Conservation (phyloP, 37 sponge, comb jelly and placozoan genomes). For the Spongia lamella region DNA sequence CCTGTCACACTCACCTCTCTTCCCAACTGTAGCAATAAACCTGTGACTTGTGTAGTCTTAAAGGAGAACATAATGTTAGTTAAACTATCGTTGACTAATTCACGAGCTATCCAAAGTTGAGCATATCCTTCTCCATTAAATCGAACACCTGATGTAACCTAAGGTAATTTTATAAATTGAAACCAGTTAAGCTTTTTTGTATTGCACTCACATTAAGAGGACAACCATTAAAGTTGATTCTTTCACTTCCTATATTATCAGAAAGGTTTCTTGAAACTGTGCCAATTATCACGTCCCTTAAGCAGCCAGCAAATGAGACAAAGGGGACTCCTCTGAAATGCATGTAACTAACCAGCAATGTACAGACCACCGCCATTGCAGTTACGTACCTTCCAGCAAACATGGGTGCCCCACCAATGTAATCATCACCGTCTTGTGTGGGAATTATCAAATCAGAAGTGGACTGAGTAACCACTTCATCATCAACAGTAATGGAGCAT, state of each 20-base stretch:
- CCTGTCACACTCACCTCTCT: not conserved
- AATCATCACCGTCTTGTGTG: not conserved
- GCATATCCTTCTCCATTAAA: conserved; percentile 63
- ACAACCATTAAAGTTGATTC: conserved; percentile 31
- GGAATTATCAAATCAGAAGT: not conserved
- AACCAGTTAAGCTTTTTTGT: no score
- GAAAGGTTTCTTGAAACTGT: not conserved
- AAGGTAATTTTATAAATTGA: not conserved
- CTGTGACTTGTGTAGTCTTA: conserved; percentile 38
- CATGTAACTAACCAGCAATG: not conserved
- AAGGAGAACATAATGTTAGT: conserved; percentile 28
- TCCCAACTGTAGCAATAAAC: conserved; percentile 27
- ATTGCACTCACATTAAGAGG: conserved; percentile 25
- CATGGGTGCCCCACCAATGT: conserved; percentile 33
- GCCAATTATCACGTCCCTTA: conserved; percentile 12
- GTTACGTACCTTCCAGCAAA: no score
- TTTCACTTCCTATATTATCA: no score
- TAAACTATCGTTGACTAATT: not conserved
- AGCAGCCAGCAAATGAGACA: conserved; percentile 44
- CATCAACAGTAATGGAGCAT: conserved; percentile 12
- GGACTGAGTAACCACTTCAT: not conserved
- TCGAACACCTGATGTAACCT: conserved; percentile 46
- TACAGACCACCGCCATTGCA: no score
- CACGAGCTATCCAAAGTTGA: not conserved
- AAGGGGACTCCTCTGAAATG: not conserved